These are phyloP conservation scores for Platycheirus albimanus DNA, from an alignment of 2,888 invertebrate species.

Conservation along the genomic window DNA sequence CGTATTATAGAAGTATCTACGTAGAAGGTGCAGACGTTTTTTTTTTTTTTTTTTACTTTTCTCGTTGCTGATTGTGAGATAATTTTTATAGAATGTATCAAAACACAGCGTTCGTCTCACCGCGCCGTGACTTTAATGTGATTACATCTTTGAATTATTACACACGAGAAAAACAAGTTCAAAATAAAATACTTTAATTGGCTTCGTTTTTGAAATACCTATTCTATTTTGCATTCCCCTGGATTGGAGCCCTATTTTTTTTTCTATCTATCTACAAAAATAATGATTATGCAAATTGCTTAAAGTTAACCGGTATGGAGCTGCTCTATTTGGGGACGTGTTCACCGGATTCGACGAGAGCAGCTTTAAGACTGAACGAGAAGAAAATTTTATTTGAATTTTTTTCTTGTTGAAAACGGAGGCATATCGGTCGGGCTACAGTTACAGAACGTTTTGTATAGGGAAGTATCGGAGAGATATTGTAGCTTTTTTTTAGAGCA, in stretches of 20 bases:
- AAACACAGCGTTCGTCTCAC: neutral
- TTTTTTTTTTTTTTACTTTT: too few species aligned
- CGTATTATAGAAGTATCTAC: neutral
- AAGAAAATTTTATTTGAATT: conserved; percentile 37
- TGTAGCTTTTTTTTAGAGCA: conserved; percentile 29
- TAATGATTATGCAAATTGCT: conserved; percentile 64
- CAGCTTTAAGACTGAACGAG: conserved; percentile 67
- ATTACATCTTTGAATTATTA: conserved; percentile 8
- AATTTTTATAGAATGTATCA: conserved; percentile 18
- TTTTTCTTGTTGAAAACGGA: too few species aligned
- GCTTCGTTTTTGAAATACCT: neutral
- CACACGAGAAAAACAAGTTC: neutral
- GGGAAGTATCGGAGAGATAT: neutral
- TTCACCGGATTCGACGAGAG: conserved; percentile 70
- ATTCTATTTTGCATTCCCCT: neutral
- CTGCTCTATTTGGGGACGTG: conserved; percentile 60
- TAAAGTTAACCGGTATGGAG: conserved; percentile 62
- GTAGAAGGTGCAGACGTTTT: conserved; percentile 9
- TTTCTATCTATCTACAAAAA: neutral
- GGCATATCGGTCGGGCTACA: too few species aligned
- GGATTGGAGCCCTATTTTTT: conserved; percentile 4
- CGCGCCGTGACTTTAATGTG: neutral
- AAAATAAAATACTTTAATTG: neutral
- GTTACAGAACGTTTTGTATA: neutral
- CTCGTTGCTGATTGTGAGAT: conserved; percentile 1